Evolutionary conservation across 2,888 invertebrate genomes (phyloP).

Genomic region (Adelognathus sp.): DNA sequence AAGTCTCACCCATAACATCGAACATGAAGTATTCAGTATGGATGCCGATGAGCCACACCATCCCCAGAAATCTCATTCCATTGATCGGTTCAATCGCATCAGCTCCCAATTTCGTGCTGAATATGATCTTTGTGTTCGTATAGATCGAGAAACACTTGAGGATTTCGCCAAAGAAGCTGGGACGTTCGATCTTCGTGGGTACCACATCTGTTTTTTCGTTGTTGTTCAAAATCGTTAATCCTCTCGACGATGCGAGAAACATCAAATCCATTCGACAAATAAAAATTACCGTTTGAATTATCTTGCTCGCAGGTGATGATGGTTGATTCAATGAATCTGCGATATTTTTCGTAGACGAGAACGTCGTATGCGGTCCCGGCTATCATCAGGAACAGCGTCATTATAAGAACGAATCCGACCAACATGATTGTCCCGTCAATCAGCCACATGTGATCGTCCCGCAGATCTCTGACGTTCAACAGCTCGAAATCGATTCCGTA

Average conservation of each 20-base stretch:
- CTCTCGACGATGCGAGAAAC: no score
- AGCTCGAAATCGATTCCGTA: constrained; percentile 77
- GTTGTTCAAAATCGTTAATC: no score
- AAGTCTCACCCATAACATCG: constrained; percentile 75
- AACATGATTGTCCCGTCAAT: constrained; percentile 74
- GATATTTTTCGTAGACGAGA: constrained; percentile 67
- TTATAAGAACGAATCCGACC: constrained; percentile 66
- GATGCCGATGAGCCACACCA: constrained; percentile 83
- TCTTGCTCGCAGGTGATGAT: constrained; percentile 59
- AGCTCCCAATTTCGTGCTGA: constrained; percentile 75
- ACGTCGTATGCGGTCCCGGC: no score
- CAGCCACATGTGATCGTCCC: constrained; percentile 73
- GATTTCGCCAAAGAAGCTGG: constrained; percentile 67
- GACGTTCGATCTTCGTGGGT: constrained; percentile 53
- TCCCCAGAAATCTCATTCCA: constrained; percentile 83
- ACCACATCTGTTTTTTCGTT: constrained; percentile 23
- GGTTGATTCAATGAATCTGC: constrained; percentile 37
- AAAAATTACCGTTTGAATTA: constrained; percentile 59
- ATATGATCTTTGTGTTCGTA: constrained; percentile 80
- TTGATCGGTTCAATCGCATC: constrained; percentile 81
- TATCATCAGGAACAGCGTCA: constrained; percentile 69
- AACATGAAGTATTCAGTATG: constrained; percentile 81
- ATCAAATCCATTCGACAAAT: no score
- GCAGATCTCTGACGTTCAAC: constrained; percentile 73
- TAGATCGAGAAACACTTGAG: constrained; percentile 82